Evolutionary conservation across 2,888 invertebrate genomes (phyloP).

Genomic region (Pycnomerus fuliginosus): DNA sequence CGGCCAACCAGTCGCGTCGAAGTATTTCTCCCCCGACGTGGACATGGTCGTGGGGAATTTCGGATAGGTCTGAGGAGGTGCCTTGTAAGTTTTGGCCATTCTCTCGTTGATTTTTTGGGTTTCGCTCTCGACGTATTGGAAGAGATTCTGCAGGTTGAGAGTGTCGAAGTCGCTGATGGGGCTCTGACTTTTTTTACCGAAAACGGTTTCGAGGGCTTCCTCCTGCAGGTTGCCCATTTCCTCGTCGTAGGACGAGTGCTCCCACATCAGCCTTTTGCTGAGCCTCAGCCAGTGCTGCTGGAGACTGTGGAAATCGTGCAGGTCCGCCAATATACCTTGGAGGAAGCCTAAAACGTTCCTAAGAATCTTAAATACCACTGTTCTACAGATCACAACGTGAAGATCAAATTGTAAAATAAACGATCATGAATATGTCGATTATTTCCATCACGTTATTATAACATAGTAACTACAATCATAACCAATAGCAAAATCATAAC

Average conservation of each 20-base stretch:
- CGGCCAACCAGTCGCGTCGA: conserved; percentile 61
- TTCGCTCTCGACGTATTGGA: conserved; percentile 56
- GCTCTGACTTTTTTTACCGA: conserved; percentile 44
- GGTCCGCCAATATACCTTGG: conserved; percentile 61
- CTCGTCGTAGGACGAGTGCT: conserved; percentile 55
- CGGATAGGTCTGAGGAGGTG: conserved; percentile 36
- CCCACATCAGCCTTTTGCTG: conserved; percentile 59
- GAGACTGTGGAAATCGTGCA: conserved; percentile 63
- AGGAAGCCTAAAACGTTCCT: conserved; percentile 54
- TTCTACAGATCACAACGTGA: no score
- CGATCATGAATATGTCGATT: no score
- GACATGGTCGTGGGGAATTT: conserved; percentile 57
- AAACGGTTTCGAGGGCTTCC: conserved; percentile 29
- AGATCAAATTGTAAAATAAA: no score
- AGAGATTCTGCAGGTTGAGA: conserved; percentile 53
- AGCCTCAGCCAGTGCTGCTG: conserved; percentile 62
- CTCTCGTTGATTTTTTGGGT: conserved; percentile 55
- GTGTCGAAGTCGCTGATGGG: conserved; percentile 51
- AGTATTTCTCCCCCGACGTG: conserved; percentile 55
- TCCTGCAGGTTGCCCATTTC: conserved; percentile 46
- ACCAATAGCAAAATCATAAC: no score
- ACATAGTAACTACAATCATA: no score
- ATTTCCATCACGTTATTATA: no score
- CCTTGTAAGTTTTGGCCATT: conserved; percentile 40
- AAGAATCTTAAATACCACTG: no score